Conservation (phyloP, 2,113 vertebrate genomes). For the Melierax canorus region DNA sequence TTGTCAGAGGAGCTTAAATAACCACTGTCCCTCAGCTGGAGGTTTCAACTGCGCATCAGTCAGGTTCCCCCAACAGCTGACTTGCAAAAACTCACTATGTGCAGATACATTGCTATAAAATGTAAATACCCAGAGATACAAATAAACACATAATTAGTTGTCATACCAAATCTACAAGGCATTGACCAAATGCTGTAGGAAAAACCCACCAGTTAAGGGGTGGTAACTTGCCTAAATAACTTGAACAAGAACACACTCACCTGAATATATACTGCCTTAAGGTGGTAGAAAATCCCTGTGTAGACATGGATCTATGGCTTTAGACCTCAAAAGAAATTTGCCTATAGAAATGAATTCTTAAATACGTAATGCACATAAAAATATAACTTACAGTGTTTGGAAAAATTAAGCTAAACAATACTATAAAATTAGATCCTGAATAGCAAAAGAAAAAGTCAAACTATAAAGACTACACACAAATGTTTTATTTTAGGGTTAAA, state of each 20-base stretch:
- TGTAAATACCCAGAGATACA: background rate
- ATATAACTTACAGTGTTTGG: background rate
- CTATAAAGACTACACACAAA: background rate
- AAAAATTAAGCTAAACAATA: background rate
- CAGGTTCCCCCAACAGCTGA: background rate
- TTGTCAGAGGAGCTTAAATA: background rate
- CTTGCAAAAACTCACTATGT: background rate
- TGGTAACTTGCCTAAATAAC: background rate
- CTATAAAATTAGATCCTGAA: background rate
- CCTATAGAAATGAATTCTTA: background rate
- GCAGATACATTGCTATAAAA: background rate
- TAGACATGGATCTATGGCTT: background rate
- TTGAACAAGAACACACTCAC: background rate
- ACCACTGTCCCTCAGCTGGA: background rate
- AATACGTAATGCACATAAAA: background rate
- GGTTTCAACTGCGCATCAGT: background rate
- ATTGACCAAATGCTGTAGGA: background rate
- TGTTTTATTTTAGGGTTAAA: background rate
- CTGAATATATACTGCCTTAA: background rate
- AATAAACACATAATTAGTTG: background rate
- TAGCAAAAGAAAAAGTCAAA: background rate
- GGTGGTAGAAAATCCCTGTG: background rate
- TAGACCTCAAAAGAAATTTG: background rate
- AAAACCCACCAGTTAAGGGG: background rate
- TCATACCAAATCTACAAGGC: background rate